phyloP scores from a whole-genome alignment of 2,113 vertebrate species.

The Pelecanus crispus region DNA sequence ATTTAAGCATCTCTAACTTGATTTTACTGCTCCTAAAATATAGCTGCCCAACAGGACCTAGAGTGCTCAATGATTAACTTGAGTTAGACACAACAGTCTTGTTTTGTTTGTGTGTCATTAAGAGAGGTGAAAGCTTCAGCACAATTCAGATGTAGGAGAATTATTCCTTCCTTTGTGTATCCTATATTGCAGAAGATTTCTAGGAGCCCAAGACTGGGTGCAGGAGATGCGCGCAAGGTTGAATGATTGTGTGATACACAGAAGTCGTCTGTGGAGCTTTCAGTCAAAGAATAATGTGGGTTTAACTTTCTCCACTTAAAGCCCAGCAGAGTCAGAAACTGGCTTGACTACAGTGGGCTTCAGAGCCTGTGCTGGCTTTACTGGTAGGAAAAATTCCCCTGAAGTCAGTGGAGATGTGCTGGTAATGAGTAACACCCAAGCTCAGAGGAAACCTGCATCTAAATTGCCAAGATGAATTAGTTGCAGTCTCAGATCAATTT shows the following conservation, averaged over 20 bases:
- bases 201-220: not conserved
- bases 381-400: not conserved
- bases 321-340: not conserved
- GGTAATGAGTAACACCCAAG: not conserved
- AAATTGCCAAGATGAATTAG: not conserved
- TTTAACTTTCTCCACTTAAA: not conserved
- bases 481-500: not conserved
- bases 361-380: not conserved
- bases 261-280: not conserved
- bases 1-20: not conserved
- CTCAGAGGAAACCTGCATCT: not conserved
- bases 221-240: not conserved
- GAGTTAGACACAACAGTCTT: not conserved
- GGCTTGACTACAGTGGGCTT: not conserved
- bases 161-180: not conserved
- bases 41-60: not conserved
- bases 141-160: not conserved
- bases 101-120: not conserved
- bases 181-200: not conserved
- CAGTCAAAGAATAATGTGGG: not conserved
- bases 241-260: not conserved
- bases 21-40: not conserved
- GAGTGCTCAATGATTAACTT: not conserved
- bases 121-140: not conserved
- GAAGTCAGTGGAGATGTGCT: not conserved